Evolutionary conservation across 2,113 vertebrate genomes (phyloP).

Genomic region (Emydocephalus ijimae): DNA sequence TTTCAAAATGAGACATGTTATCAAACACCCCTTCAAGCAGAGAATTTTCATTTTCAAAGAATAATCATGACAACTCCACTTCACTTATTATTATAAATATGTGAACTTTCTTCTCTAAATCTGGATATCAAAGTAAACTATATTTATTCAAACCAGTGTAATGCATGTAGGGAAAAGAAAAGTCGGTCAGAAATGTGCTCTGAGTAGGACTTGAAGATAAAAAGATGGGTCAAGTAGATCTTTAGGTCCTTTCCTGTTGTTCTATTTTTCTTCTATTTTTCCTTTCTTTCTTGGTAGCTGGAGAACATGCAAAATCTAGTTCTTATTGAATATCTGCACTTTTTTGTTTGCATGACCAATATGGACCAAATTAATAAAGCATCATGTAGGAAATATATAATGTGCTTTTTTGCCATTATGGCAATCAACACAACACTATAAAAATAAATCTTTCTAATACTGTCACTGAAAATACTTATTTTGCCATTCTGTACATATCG

Average conservation of each 20-base stretch:
- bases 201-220: background rate
- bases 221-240: background rate
- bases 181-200: background rate
- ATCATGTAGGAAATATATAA: background rate
- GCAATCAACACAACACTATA: background rate
- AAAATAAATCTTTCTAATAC: background rate
- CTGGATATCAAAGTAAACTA: background rate
- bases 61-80: background rate
- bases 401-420: background rate
- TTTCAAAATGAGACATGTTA: background rate
- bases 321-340: background rate
- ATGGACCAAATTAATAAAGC: background rate
- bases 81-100: background rate
- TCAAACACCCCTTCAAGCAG: background rate
- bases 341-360: background rate
- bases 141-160: background rate
- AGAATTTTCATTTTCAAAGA: background rate
- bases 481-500: background rate
- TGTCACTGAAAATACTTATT: background rate
- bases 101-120: background rate
- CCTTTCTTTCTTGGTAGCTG: background rate
- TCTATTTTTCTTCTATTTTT: background rate
- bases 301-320: background rate
- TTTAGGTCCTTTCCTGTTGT: background rate
- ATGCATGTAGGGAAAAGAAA: background rate